phyloP scores from a whole-genome alignment of 2,888 invertebrate species.

The Tortricodes alternella region DNA sequence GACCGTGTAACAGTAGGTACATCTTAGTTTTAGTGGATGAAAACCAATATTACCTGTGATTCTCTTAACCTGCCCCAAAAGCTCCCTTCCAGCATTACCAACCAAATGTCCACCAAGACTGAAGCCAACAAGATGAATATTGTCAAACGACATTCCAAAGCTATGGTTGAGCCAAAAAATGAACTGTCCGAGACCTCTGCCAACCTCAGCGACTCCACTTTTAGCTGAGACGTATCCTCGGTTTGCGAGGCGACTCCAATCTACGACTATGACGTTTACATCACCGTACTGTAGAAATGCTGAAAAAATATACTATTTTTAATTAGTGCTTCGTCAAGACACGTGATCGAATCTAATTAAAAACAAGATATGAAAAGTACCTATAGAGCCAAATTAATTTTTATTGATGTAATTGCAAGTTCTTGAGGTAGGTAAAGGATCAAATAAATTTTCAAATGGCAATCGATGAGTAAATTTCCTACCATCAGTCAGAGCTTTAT shows the following conservation, averaged over 20 bases:
- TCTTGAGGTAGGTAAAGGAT: too few relatives aligned
- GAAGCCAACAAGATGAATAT: constrained; percentile 67
- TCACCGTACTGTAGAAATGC: constrained; percentile 55
- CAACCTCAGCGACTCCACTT: constrained; percentile 50
- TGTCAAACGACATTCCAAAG: constrained; percentile 49
- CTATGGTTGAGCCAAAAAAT: constrained; percentile 48
- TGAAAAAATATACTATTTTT: constrained; percentile 36
- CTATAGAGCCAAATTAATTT: too few relatives aligned
- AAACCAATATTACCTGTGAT: constrained; percentile 56
- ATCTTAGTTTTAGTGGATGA: not conserved
- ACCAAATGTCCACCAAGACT: constrained; percentile 73
- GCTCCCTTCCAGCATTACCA: constrained; percentile 60
- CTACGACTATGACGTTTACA: constrained; percentile 68
- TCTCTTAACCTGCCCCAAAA: constrained; percentile 50
- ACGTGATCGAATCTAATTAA: too few relatives aligned
- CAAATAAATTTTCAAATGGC: not conserved
- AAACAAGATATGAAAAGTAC: too few relatives aligned
- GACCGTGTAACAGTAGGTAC: too few relatives aligned
- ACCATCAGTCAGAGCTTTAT: constrained; percentile 51
- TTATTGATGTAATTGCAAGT: too few relatives aligned
- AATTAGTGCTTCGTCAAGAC: not conserved
- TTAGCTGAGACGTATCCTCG: constrained; percentile 59
- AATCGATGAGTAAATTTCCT: constrained; percentile 8
- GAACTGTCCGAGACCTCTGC: constrained; percentile 52
- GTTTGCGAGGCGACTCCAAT: constrained; percentile 64